Base-by-base conservation (phyloP, 1,140 invertebrate genomes). In the Apis florea region DNA sequence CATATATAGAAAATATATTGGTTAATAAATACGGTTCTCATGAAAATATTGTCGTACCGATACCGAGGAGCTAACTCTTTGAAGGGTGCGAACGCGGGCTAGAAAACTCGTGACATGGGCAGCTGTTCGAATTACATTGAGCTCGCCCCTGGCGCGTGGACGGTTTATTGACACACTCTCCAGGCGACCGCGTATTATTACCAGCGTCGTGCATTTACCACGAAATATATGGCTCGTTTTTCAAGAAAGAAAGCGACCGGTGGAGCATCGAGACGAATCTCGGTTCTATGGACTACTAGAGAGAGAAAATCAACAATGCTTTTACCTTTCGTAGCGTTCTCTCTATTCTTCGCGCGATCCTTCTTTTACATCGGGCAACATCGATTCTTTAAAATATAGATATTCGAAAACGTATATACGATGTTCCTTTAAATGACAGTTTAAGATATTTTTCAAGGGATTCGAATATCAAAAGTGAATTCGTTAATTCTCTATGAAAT, bases 51-150 rank as follows among this genome's bases (percentile, higher is more conserved):
- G 49, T 79, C 74, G 74, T 59, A 59, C 67, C 26, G 58, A 70
- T 51, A 71, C 51, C 64, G 71, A 80, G 69, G 66, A n/a, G n/a
- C n/a, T 67, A 84, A 84, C 82, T 87, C 85, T 90, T 90, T 66
- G 70, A 21, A 83, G 84, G 84, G 83, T 77, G 77, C 76, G 59
- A 85, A 80, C 58, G 59, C 66, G 51, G 81, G 76, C 72, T 69
- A 79, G 72, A 83, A 88, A 88, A 87, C 82, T 85, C 79, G 83
- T 85, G 88, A 89, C 87, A 86, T 82, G 80, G 80, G 88, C 90
- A 91, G 89, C 89, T 90, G 89, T 88, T 83, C 82, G 76, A 82
- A 81, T 89, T 81, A 83, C 85, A 79, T 56, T 58, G 70, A 68
- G 59, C 72, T 68, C 40, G 80, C 40, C 73, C 69, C 53, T 40